A percentile compares a stretch with the other conserved stretches of the same genome.
Conservation (phyloP, 2,113 vertebrate species). For the Rhineura floridana region DNA sequence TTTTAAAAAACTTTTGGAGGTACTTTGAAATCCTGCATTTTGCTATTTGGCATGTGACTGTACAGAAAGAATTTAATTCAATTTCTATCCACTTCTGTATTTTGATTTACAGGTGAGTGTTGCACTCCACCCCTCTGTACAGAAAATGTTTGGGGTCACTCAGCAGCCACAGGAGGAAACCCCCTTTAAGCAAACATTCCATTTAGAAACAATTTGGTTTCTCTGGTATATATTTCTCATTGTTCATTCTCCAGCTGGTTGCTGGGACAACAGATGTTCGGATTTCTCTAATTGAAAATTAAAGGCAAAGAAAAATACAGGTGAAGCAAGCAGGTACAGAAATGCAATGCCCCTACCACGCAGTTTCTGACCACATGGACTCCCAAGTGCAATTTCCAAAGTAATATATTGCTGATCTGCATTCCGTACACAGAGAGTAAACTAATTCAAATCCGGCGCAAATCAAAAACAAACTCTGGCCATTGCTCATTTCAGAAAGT, state of each 20-base stretch:
- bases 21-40: conserved; percentile 46
- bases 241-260: conserved; percentile 63
- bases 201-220: conserved; percentile 57
- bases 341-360: background rate
- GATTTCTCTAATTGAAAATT: conserved; percentile 30
- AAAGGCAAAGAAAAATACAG: conserved; percentile 16
- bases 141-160: conserved; percentile 51
- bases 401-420: background rate
- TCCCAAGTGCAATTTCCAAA: background rate
- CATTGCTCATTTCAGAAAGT: background rate
- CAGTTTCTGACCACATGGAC: background rate
- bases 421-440: background rate
- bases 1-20: conserved; percentile 16
- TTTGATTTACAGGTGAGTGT: conserved; percentile 39
- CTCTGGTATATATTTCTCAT: conserved; percentile 60
- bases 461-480: background rate
- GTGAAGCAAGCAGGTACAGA: accelerated
- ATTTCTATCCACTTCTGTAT: conserved; percentile 37
- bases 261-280: conserved; percentile 62
- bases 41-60: conserved; percentile 17
- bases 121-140: conserved; percentile 39
- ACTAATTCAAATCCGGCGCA: background rate
- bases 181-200: conserved; percentile 54
- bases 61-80: conserved; percentile 38
- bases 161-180: conserved; percentile 58